phyloP scores from a whole-genome alignment of 2,888 invertebrate species.

The Phyllotreta striolata region DNA sequence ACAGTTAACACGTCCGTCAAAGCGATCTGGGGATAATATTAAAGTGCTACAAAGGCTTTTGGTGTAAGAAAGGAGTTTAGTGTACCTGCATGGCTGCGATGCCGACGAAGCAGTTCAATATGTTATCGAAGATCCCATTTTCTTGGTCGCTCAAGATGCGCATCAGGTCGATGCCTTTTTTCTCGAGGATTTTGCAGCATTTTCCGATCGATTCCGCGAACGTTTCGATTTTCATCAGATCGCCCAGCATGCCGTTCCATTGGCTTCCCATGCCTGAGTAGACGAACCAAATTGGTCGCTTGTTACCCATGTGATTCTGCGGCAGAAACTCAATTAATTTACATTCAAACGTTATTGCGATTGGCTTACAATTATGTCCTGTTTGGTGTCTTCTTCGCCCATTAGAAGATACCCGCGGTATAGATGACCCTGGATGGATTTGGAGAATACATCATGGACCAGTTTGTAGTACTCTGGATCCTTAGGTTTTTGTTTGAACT shows the following conservation, averaged over 20 bases:
- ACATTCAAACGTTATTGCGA: neutral
- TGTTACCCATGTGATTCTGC: conserved; percentile 58
- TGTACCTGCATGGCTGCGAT: conserved; percentile 73
- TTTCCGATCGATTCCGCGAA: conserved; percentile 71
- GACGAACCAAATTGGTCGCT: conserved; percentile 70
- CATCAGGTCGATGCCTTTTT: conserved; percentile 70
- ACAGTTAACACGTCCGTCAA: conserved; percentile 67
- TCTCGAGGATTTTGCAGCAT: conserved; percentile 66
- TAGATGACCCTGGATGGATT: conserved; percentile 67
- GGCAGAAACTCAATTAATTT: conserved; percentile 32
- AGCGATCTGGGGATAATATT: conserved; percentile 52
- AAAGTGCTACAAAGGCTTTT: neutral
- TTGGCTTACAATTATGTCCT: conserved; percentile 54
- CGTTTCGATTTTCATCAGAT: conserved; percentile 71
- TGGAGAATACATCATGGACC: conserved; percentile 62
- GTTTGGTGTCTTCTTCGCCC: conserved; percentile 51
- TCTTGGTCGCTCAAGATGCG: conserved; percentile 68
- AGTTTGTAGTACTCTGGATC: conserved; percentile 64
- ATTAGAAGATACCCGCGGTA: conserved; percentile 70
- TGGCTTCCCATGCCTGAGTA: conserved; percentile 82
- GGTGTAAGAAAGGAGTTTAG: neutral
- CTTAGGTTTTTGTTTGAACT: conserved; percentile 65
- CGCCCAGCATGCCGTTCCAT: conserved; percentile 74
- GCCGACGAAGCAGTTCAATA: conserved; percentile 75
- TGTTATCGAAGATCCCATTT: conserved; percentile 68